A percentile compares a stretch with the other conserved stretches of the same genome.
These are phyloP conservation scores for Chrysolina oricalcia DNA, from an alignment of 2,888 invertebrate genomes.

Conservation along the genomic window DNA sequence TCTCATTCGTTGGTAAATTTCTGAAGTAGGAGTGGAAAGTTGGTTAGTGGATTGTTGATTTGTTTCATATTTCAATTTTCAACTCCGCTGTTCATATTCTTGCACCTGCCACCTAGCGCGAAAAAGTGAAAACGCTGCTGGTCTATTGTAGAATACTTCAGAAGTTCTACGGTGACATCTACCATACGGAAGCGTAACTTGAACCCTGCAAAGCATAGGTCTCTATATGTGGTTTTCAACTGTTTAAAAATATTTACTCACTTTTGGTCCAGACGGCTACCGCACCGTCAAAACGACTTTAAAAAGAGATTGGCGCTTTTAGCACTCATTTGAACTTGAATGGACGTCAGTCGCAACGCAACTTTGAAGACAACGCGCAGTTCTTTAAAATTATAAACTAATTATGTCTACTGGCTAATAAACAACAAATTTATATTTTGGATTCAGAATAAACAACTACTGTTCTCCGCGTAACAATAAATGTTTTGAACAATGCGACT, in stretches of 20 bases:
- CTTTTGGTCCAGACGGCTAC: not conserved
- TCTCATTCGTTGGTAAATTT: not conserved
- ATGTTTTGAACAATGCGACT: constrained; percentile 24
- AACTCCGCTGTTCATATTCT: too few species aligned
- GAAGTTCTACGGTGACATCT: too few species aligned
- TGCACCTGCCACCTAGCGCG: too few species aligned
- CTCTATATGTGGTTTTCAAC: too few species aligned
- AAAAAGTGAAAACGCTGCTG: too few species aligned
- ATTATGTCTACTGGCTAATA: constrained; percentile 38
- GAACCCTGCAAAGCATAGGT: too few species aligned
- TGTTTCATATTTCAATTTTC: too few species aligned
- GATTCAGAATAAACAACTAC: not conserved
- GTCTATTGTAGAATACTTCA: too few species aligned
- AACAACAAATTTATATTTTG: constrained; percentile 34
- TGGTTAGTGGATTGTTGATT: not conserved
- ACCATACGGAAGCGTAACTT: too few species aligned
- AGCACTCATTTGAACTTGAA: constrained; percentile 42
- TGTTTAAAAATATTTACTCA: too few species aligned
- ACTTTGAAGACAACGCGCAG: constrained; percentile 50
- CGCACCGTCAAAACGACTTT: not conserved
- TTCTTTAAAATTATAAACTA: constrained; percentile 49
- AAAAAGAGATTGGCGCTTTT: constrained; percentile 19
- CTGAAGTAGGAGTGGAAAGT: not conserved
- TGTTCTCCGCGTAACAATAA: not conserved
- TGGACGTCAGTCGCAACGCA: constrained; percentile 52